Conservation (phyloP, 1,140 invertebrate species). For the Ruditapes philippinarum region DNA sequence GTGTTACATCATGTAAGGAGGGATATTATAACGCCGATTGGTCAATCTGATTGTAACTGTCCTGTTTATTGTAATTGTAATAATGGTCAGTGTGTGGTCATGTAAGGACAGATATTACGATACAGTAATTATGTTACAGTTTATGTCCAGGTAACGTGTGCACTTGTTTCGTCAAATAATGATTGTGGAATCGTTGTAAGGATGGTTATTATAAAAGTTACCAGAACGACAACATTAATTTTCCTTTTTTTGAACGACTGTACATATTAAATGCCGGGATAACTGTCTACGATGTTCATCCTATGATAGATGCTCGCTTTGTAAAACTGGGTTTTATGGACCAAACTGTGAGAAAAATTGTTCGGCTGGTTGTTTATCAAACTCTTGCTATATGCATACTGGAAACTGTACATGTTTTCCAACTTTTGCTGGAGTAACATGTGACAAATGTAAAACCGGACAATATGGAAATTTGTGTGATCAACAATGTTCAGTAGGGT, state of each 20-base stretch:
- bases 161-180: no score
- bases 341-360: not conserved
- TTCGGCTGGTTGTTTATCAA: not conserved
- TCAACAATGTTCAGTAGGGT: not conserved
- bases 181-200: no score
- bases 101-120: not conserved
- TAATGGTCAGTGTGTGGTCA: not conserved
- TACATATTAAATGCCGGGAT: not conserved
- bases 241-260: not conserved
- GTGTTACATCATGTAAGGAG: not conserved
- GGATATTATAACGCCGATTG: not conserved
- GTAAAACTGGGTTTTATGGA: not conserved
- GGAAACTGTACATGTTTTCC: not conserved
- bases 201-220: not conserved
- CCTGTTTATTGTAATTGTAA: not conserved
- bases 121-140: not conserved
- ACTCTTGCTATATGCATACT: not conserved
- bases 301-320: not conserved
- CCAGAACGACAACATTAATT: not conserved
- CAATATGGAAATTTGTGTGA: not conserved
- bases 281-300: not conserved
- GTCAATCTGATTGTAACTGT: not conserved
- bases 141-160: not conserved
- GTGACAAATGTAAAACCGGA: not conserved
- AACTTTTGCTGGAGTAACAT: not conserved